phyloP scores from a whole-genome alignment of 2,113 vertebrate species.

The Arothron firmamentum region DNA sequence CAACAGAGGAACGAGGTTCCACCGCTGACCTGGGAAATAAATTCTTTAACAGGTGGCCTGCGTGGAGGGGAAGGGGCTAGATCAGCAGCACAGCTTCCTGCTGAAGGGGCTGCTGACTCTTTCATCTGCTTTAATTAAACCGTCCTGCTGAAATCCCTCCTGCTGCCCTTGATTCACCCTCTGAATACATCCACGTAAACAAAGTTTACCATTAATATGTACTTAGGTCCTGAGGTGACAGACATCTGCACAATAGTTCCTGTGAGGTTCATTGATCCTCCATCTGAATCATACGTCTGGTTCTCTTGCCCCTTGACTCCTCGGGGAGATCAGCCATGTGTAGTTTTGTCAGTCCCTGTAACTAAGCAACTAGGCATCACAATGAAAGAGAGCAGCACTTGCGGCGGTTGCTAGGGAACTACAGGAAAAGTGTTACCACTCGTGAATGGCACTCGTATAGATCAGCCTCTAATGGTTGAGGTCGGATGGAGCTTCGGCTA shows the following conservation, averaged over 20 bases:
- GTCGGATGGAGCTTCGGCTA: constrained; percentile 75
- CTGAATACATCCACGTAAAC: constrained; percentile 19
- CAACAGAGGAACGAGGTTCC: constrained; percentile 46
- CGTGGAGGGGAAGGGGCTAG: constrained; percentile 58
- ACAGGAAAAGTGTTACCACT: constrained; percentile 74
- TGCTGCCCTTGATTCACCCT: constrained; percentile 60
- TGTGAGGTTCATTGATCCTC: constrained; percentile 41
- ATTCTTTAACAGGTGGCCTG: constrained; percentile 69
- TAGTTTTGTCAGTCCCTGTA: constrained; percentile 75
- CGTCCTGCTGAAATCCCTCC: constrained; percentile 46
- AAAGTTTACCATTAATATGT: constrained; percentile 11
- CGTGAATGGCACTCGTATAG: constrained; percentile 69
- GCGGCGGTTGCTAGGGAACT: constrained; percentile 82
- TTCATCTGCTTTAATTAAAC: constrained; percentile 67
- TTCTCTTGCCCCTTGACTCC: constrained; percentile 56
- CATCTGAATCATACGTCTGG: constrained; percentile 49
- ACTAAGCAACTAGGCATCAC: constrained; percentile 78
- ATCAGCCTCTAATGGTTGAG: constrained; percentile 76
- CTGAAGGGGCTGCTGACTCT: constrained; percentile 58
- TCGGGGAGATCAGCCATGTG: constrained; percentile 60
- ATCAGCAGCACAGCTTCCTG: constrained; percentile 65
- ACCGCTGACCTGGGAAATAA: constrained; percentile 65
- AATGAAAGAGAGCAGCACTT: constrained; percentile 68
- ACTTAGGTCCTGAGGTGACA: constrained; percentile 13
- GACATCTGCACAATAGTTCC: constrained; percentile 7